Evolutionary conservation across 2,113 vertebrate species (phyloP), one percentile per base, ranked within the genome.

Genomic region (Sinosuthora webbiana): DNA sequence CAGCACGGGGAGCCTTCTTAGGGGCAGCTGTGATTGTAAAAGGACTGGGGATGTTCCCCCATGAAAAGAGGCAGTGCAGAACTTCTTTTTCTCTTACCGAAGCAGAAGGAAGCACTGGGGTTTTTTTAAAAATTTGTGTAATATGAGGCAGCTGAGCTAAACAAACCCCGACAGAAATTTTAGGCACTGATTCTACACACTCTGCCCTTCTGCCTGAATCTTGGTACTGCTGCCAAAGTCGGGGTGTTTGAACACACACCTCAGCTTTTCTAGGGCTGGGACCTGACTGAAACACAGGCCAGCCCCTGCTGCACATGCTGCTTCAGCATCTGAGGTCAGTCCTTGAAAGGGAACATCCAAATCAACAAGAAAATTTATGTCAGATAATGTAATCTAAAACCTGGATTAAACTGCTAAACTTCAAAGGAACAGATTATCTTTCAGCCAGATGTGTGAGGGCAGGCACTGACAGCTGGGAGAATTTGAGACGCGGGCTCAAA

Each of bases 231-330:
- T 53, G 45, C 18, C 35, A 13, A 21, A 35, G 15, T 11, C 44
- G 33, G 16, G 45, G 15, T 31, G 45, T 17, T 7, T 49, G 21
- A 19, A 41, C n/a, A 41, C 4, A 31, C 4, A 52, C 9, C 37
- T 60, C 28, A n/a, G 19, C 23, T 21, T 33, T 68, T 31, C 52
- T 47, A 31, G 56, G 35, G 37, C 52, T 44, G 17, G 41, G 7
- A 3, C 15, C 31, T 57, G 15, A 17, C 15, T 57, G 22, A 76
- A 74, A 56, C n/a, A 41, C 28, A n/a, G 53, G 17, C 14, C 37
- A 76, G 44, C 11, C 13, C 37, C 74, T 69, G 35, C 7, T 59
- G 18, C 41, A 55, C 0, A 0, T 15, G 10, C n/a, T 23, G 27
- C 49, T 67, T 79, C 52, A 56, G 49, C 37, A 13, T 62, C 45